A percentile compares a stretch with the other conserved stretches of the same genome.
Conservation (phyloP, 2,797 vertebrate species). For the Octomys mimax region DNA sequence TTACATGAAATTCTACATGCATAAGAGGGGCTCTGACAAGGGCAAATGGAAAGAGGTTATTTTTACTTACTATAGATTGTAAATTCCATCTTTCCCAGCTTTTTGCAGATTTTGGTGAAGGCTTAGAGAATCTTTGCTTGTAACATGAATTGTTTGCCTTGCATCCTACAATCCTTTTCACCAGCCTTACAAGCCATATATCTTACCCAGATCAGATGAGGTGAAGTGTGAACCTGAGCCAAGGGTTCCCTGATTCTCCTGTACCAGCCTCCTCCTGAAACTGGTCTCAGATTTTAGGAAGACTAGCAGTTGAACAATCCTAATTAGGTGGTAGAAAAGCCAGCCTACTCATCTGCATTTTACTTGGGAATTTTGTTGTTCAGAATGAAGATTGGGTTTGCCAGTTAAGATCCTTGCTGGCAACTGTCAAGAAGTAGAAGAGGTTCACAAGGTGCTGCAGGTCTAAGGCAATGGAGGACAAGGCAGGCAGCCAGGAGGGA, state of each 20-base stretch:
- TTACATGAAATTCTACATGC: neutral
- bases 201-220: neutral
- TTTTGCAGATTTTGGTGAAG: neutral
- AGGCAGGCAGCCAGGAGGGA: neutral
- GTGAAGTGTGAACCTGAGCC: neutral
- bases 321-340: neutral
- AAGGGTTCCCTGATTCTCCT: neutral
- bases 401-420: neutral
- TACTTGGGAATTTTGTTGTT: neutral
- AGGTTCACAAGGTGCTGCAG: neutral
- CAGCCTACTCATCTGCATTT: neutral
- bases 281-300: neutral
- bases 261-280: neutral
- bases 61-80: neutral
- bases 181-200: neutral
- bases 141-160: neutral
- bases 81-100: neutral
- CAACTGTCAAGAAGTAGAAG: neutral
- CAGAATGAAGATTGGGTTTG: neutral
- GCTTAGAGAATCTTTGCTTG: neutral
- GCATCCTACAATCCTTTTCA: neutral
- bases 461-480: neutral
- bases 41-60: neutral
- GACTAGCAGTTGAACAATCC: neutral
- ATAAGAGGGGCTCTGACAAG: neutral